These are phyloP conservation scores for Caenorhabditis uteleia DNA, from an alignment of 2,888 invertebrate species.

Conservation along the genomic window DNA sequence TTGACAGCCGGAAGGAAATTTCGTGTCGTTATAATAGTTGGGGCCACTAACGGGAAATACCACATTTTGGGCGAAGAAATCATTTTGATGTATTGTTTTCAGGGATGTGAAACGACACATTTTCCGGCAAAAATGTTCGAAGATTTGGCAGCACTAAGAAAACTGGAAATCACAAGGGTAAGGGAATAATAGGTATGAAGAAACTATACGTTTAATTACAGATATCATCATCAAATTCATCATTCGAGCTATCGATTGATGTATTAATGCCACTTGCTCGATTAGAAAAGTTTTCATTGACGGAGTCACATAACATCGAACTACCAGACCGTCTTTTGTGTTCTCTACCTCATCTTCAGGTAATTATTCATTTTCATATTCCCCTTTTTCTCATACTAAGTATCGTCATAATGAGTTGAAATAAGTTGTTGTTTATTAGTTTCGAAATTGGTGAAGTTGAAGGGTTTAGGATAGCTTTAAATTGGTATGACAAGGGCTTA, in stretches of 20 bases:
- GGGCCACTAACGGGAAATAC: too few species aligned
- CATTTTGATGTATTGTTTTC: too few species aligned
- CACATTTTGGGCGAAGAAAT: too few species aligned
- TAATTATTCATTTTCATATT: too few species aligned
- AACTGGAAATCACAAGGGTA: slow-evolving; percentile 27
- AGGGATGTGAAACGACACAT: slow-evolving; percentile 40
- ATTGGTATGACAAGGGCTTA: too few species aligned
- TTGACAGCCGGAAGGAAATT: too few species aligned
- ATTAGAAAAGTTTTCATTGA: slow-evolving; percentile 46
- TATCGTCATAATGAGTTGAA: too few species aligned
- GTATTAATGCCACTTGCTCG: slow-evolving; percentile 26
- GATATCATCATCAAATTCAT: slow-evolving; percentile 1
- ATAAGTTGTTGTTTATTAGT: too few species aligned
- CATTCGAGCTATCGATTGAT: slow-evolving; percentile 30
- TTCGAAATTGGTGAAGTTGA: too few species aligned
- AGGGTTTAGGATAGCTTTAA: too few species aligned
- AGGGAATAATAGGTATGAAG: neutral
- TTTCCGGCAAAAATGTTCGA: slow-evolving; percentile 33
- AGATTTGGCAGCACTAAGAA: slow-evolving; percentile 29
- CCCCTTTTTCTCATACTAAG: too few species aligned
- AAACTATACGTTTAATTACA: slow-evolving; percentile 2
- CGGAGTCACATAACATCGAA: slow-evolving; percentile 25
- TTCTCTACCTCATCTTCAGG: slow-evolving; percentile 41
- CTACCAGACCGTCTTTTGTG: slow-evolving; percentile 25
- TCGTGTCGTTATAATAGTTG: too few species aligned